phyloP scores from a whole-genome alignment of 1,140 invertebrate genomes.

The Drusus annulatus region DNA sequence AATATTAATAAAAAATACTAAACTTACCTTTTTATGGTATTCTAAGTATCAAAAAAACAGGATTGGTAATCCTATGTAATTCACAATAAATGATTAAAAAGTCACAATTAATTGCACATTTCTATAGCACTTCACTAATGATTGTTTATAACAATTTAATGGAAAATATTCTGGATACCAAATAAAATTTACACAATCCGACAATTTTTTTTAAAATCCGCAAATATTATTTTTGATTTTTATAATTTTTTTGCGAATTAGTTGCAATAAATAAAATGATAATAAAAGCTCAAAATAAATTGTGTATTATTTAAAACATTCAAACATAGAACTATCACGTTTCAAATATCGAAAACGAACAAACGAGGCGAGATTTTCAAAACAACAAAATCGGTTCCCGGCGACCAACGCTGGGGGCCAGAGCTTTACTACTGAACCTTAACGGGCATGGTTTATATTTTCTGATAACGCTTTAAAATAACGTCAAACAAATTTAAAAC shows the following conservation, averaged over 20 bases:
- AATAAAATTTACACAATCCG: no score
- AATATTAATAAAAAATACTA: not conserved
- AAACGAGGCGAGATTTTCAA: slow-evolving; percentile 34
- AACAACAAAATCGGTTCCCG: slow-evolving; percentile 33
- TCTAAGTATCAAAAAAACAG: not conserved
- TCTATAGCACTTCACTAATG: not conserved
- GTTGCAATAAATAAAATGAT: no score
- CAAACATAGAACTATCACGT: not conserved
- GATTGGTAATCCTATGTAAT: not conserved
- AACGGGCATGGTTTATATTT: slow-evolving; percentile 48
- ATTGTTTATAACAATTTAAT: not conserved
- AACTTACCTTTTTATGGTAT: not conserved
- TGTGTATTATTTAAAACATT: not conserved
- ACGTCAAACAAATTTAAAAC: slow-evolving; percentile 5
- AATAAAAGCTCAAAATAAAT: no score
- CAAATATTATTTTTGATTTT: no score
- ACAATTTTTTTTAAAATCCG: no score
- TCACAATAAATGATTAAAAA: not conserved
- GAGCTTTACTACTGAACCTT: slow-evolving; percentile 54
- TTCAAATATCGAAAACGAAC: slow-evolving; percentile 35
- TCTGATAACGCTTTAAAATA: slow-evolving; percentile 54
- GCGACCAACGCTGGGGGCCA: slow-evolving; percentile 47
- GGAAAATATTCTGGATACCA: no score
- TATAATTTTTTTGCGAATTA: no score
- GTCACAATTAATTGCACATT: not conserved